Percentiles rank a stretch among this genome's conserved stretches.
These are phyloP conservation scores for Lepidocyrtinus sp. DNA, from an alignment of 2,888 invertebrate genomes.

Conservation along the genomic window DNA sequence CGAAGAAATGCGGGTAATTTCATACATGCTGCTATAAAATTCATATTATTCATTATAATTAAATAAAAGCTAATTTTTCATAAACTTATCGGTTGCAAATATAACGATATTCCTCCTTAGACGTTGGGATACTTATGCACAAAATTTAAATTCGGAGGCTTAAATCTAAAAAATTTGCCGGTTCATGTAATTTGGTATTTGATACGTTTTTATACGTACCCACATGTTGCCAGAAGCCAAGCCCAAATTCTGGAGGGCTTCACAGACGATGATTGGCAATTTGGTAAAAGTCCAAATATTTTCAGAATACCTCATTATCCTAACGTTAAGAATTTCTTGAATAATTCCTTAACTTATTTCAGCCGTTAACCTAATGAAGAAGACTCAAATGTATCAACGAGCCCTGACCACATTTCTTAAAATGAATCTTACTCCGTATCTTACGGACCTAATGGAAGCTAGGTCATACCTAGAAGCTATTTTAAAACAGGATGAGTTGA, in stretches of 20 bases:
- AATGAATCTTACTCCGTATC: slow-evolving; percentile 48
- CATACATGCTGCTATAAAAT: no score
- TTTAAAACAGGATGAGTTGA: background rate
- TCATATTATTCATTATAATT: no score
- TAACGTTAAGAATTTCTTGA: no score
- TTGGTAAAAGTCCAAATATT: slow-evolving; percentile 11
- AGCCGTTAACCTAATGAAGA: slow-evolving; percentile 27
- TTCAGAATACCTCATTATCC: background rate
- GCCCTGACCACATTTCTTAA: slow-evolving; percentile 35
- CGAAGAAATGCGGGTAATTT: slow-evolving; percentile 55
- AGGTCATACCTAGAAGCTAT: slow-evolving; percentile 29
- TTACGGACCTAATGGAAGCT: slow-evolving; percentile 50
- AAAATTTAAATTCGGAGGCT: slow-evolving; percentile 50
- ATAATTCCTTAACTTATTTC: no score
- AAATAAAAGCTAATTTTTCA: no score
- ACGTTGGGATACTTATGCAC: slow-evolving; percentile 42
- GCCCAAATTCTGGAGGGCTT: slow-evolving; percentile 47
- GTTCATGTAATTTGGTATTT: slow-evolving; percentile 52
- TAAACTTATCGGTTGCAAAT: no score
- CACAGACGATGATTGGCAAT: slow-evolving; percentile 45
- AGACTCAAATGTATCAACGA: slow-evolving; percentile 48
- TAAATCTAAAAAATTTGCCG: slow-evolving; percentile 31
- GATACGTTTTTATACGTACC: slow-evolving; percentile 45
- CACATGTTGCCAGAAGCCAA: slow-evolving; percentile 36
- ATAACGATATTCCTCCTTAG: no score